Conservation (phyloP, 23 tunicate species). For the Oikopleura dioica region DNA sequence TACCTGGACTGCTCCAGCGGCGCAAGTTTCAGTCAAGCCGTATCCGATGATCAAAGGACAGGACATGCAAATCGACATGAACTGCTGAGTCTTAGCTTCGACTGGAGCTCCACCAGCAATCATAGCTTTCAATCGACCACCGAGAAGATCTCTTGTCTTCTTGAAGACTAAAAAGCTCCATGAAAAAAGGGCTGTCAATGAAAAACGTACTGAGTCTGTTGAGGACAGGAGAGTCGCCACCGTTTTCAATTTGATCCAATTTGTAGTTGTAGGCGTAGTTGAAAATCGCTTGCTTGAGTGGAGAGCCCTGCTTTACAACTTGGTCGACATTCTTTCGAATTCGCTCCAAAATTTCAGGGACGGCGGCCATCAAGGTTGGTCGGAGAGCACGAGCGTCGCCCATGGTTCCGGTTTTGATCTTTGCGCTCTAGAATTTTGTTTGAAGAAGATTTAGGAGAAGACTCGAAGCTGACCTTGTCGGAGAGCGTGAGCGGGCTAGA, state of each 20-base stretch:
- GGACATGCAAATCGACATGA: conserved; percentile 94
- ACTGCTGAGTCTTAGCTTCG: conserved; percentile 66
- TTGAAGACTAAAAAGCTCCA: conserved; percentile 35
- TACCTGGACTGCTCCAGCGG: conserved; percentile 57
- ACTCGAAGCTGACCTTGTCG: conserved; percentile 32
- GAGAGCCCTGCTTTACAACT: conserved; percentile 23
- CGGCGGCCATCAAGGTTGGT: conserved; percentile 86
- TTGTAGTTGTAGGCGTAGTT: conserved; percentile 61
- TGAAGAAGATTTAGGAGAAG: background rate
- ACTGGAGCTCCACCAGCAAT: conserved; percentile 83
- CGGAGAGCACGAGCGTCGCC: conserved; percentile 54
- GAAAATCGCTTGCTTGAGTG: conserved; percentile 22
- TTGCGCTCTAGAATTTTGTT: background rate
- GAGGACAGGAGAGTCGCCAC: conserved; percentile 41
- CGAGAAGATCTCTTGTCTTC: conserved; percentile 39
- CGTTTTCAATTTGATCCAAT: conserved; percentile 32
- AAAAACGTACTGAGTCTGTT: conserved; percentile 18
- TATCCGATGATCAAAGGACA: conserved; percentile 80
- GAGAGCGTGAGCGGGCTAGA: conserved; percentile 72
- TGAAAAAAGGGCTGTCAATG: background rate
- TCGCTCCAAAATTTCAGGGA: conserved; percentile 86
- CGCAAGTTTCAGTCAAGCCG: conserved; percentile 88
- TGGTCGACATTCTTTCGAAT: conserved; percentile 77
- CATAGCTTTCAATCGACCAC: conserved; percentile 62
- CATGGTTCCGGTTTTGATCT: conserved; percentile 59